A percentile compares a stretch with the other conserved stretches of the same genome.
phyloP scores from a whole-genome alignment of 2,888 invertebrate species.

The Masnerella sp. region DNA sequence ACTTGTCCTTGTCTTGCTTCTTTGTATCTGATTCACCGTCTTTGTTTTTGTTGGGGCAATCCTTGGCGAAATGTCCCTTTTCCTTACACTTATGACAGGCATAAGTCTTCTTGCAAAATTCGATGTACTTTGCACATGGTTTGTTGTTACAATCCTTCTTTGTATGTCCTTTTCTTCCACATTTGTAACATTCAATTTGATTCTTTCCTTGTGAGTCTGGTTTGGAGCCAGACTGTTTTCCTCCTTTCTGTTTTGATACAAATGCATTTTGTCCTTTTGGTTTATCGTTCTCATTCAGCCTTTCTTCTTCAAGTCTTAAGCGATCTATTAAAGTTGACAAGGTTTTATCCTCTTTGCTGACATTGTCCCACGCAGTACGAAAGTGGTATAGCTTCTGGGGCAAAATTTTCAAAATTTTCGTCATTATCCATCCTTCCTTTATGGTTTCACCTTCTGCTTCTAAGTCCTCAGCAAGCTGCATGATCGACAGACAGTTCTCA shows the following conservation, averaged over 20 bases:
- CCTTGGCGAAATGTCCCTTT: constrained; percentile 13
- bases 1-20: not conserved
- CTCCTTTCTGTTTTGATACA: constrained; percentile 1
- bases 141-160: not conserved
- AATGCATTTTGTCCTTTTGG: not conserved
- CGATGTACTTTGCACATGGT: not conserved
- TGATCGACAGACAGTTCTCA: constrained; percentile 61
- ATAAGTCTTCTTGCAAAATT: not conserved
- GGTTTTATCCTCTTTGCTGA: constrained; percentile 44
- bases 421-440: constrained; percentile 28
- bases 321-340: constrained; percentile 39
- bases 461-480: constrained; percentile 52
- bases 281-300: constrained; percentile 21
- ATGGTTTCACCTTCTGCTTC: constrained; percentile 59
- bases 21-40: constrained; percentile 20
- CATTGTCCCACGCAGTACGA: constrained; percentile 60
- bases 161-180: not conserved
- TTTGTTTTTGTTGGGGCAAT: not conserved
- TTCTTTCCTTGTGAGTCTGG: not conserved
- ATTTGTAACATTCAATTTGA: not conserved
- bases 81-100: not conserved
- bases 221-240: constrained; percentile 1
- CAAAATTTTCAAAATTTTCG: constrained; percentile 59
- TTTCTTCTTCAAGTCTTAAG: constrained; percentile 46
- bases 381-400: constrained; percentile 63